Evolutionary conservation across 2,888 invertebrate genomes (phyloP).

Genomic region (Napeogenes inachia): DNA sequence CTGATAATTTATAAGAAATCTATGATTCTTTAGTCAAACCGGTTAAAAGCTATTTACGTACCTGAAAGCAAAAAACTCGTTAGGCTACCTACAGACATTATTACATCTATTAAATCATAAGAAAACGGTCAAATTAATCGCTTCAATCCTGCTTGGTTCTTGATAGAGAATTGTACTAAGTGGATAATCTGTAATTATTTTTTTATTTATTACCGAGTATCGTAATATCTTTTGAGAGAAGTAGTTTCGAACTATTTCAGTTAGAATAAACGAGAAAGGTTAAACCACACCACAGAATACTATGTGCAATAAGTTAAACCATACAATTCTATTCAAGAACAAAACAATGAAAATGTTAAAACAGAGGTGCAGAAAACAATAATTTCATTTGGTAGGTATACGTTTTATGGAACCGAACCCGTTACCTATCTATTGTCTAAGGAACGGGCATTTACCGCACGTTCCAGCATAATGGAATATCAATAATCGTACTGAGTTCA

Average conservation of each 20-base stretch:
- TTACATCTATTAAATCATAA: constrained; percentile 58
- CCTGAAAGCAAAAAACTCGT: constrained; percentile 50
- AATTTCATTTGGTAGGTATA: constrained; percentile 64
- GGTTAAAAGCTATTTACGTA: constrained; percentile 49
- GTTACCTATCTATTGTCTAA: constrained; percentile 57
- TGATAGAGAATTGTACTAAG: too few species aligned
- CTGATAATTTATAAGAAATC: constrained; percentile 1
- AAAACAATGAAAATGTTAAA: constrained; percentile 46
- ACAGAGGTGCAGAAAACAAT: constrained; percentile 56
- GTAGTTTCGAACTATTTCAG: too few species aligned
- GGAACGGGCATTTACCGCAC: constrained; percentile 45
- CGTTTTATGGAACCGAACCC: constrained; percentile 56
- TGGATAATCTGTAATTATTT: too few species aligned
- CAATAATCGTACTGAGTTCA: constrained; percentile 30
- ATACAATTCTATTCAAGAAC: constrained; percentile 30
- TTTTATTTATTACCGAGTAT: too few species aligned
- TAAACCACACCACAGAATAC: neutral
- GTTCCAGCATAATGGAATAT: constrained; percentile 39
- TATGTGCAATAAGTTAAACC: constrained; percentile 11
- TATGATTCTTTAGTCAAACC: constrained; percentile 26
- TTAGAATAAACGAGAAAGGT: neutral
- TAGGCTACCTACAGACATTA: constrained; percentile 53
- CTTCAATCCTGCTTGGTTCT: neutral
- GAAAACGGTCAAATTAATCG: constrained; percentile 32
- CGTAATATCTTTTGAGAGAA: too few species aligned